Base-by-base conservation (phyloP, 2,797 vertebrate species). In the Chrosomus eos region DNA sequence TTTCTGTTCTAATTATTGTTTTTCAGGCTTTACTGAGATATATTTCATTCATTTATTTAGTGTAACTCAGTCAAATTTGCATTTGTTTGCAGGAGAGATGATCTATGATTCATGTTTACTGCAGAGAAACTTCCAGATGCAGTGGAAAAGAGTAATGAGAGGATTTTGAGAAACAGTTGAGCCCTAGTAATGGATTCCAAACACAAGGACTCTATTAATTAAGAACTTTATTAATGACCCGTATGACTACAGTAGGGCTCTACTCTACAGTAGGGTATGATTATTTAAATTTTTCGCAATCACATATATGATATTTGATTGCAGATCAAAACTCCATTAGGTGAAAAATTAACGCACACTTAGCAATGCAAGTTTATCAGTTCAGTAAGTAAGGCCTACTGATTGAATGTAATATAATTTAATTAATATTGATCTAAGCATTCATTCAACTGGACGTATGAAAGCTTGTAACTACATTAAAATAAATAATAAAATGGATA, bases 81-180 rank as follows among this genome's bases (percentile, higher is more conserved):
- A 33, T 58, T 60, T 72, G 26, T 23, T 58, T 58, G 79, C 8
- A 45, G 26, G 19, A 62, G 33, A 60, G 72, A 43, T 81, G 58
- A 71, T 76, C 51, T 33, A 60, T 70, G 79, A 68, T 76, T 71
- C 36, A 75, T 83, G 43, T 60, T 58, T 68, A 78, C 21, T 19
- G n/a, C 31, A 26, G 64, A 72, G 9, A 60, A 72, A 31, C 10
- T 36, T n/a, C 51, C 13, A 0, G 0, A 19, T 31, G 16, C 51
- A 2, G 4, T 10, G 36, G 51, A 40, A 21, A 23, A 62, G 64
- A 36, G 40, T n/a, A 71, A 81, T 33, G n/a, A 70, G 60, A 81
- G 28, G 4, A 43, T 11, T 62, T 23, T 18, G 23, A n/a, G 28
- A 26, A 48, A 74, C 16, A 48, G 31, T 19, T 16, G 1, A 51